These are phyloP conservation scores for Paramuricea clavata DNA, from an alignment of 92 coral and sea anemone species.

Conservation along the genomic window DNA sequence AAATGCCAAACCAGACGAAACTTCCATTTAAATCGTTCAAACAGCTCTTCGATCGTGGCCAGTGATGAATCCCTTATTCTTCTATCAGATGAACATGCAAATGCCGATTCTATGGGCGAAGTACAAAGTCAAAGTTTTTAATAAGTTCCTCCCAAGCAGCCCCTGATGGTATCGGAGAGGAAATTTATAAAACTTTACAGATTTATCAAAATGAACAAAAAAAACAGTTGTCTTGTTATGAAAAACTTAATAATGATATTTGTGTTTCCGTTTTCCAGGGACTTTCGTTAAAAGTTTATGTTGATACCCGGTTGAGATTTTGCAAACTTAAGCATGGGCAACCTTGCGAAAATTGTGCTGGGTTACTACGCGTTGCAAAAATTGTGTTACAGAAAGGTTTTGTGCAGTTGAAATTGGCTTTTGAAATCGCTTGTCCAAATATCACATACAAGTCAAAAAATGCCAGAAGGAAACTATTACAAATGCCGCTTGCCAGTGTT, in stretches of 20 bases:
- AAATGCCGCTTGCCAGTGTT: constrained; percentile 65
- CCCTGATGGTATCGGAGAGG: not conserved
- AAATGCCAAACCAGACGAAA: too few species aligned
- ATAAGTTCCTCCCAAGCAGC: constrained; percentile 6
- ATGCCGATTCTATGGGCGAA: too few species aligned
- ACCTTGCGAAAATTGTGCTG: constrained; percentile 52
- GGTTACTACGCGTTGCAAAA: constrained; percentile 54
- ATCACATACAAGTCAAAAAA: constrained; percentile 47
- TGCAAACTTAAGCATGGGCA: constrained; percentile 52
- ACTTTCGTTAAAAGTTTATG: constrained; percentile 46
- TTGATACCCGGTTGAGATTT: constrained; percentile 36
- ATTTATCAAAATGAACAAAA: not conserved
- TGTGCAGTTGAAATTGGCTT: constrained; percentile 58
- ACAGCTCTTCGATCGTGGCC: too few species aligned
- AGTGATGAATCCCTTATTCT: too few species aligned
- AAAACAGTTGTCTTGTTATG: constrained; percentile 40
- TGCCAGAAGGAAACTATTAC: constrained; percentile 63
- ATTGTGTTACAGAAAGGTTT: constrained; percentile 54
- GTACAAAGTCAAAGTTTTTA: too few species aligned
- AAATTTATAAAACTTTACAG: too few species aligned
- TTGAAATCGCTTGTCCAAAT: constrained; percentile 46
- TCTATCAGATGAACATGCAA: too few species aligned
- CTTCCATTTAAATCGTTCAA: too few species aligned
- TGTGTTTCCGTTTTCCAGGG: constrained; percentile 63
- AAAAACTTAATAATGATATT: not conserved